These are phyloP conservation scores for Drosophila santomea DNA, from an alignment of 1,140 invertebrate genomes.

Conservation along the genomic window DNA sequence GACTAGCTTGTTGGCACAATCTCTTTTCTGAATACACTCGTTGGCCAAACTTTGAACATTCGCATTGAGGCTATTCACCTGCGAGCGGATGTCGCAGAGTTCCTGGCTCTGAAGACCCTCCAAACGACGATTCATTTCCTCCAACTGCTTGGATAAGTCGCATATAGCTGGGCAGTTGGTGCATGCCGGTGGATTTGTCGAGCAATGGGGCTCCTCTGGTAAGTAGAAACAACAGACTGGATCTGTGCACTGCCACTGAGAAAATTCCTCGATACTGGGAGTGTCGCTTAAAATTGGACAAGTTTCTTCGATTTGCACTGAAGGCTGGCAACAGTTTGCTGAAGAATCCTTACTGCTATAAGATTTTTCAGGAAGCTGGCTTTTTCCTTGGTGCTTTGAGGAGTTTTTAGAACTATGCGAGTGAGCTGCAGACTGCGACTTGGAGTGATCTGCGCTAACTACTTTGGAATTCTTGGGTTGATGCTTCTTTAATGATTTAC, in stretches of 20 bases:
- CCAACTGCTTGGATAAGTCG: not conserved
- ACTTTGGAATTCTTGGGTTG: too few species aligned
- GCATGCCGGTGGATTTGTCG: not conserved
- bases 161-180: not conserved
- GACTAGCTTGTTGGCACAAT: not conserved
- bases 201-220: not conserved
- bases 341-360: too few species aligned
- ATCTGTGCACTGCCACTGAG: not conserved
- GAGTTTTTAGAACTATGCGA: too few species aligned
- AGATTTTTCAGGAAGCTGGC: not conserved
- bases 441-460: not conserved
- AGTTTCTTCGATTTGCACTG: not conserved
- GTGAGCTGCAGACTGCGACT: not conserved
- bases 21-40: not conserved
- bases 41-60: not conserved
- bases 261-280: too few species aligned
- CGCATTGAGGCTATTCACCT: not conserved
- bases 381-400: too few species aligned
- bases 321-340: not conserved
- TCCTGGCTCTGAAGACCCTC: slow-evolving; percentile 1
- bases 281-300: not conserved
- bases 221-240: not conserved
- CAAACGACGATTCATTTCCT: not conserved
- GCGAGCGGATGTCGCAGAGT: not conserved
- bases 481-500: too few species aligned